Conservation (phyloP, 2,797 vertebrate species). For the Karalla daura region DNA sequence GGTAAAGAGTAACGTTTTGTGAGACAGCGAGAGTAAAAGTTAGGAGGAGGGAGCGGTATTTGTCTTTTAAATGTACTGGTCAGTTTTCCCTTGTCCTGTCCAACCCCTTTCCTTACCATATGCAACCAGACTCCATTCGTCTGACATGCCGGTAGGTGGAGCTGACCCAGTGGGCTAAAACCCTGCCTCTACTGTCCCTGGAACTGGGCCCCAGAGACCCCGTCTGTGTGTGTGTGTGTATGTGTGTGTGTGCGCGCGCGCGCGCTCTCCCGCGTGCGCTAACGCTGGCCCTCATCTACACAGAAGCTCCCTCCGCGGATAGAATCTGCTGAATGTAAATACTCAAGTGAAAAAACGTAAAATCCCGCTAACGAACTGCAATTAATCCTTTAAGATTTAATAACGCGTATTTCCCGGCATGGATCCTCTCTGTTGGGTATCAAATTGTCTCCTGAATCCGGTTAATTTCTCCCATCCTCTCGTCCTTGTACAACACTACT, state of each 20-base stretch:
- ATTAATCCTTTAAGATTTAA: conserved; percentile 77
- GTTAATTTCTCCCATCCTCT: conserved; percentile 46
- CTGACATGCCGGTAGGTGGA: conserved; percentile 78
- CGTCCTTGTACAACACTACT: conserved; percentile 51
- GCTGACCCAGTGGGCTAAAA: conserved; percentile 77
- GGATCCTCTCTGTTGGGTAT: conserved; percentile 69
- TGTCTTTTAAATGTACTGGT: conserved; percentile 50
- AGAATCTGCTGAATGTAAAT: conserved; percentile 50
- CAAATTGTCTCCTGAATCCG: conserved; percentile 64
- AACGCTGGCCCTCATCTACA: conserved; percentile 63
- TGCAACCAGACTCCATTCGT: conserved; percentile 71
- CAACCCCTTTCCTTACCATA: conserved; percentile 64
- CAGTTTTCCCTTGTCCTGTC: conserved; percentile 64
- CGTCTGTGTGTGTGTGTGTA: too few relatives aligned
- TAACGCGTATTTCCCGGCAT: conserved; percentile 65
- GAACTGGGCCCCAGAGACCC: conserved; percentile 82
- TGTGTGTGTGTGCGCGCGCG: too few relatives aligned
- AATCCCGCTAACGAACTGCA: conserved; percentile 69
- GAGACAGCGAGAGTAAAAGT: conserved; percentile 35
- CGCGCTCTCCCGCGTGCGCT: too few relatives aligned
- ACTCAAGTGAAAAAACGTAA: conserved; percentile 64
- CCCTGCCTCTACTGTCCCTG: conserved; percentile 80
- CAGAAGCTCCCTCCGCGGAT: conserved; percentile 66
- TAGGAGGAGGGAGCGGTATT: conserved; percentile 60
- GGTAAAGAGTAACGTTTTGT: too few relatives aligned